Conservation (phyloP, 2,797 vertebrate genomes). For the Gadopsis bispinosus region DNA sequence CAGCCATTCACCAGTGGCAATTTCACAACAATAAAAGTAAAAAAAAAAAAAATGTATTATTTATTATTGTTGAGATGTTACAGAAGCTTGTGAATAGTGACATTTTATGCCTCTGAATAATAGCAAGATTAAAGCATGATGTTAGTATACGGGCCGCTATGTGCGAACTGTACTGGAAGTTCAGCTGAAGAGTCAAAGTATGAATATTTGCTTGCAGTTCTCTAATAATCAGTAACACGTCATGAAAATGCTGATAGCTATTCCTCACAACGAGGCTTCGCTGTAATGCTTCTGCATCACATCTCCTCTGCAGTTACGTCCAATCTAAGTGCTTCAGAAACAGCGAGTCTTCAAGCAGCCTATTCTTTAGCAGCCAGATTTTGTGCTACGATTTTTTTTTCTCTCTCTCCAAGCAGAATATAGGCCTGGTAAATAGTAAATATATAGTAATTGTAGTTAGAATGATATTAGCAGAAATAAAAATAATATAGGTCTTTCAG, state of each 20-base stretch:
- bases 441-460: background rate
- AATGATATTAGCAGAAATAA: background rate
- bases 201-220: constrained; percentile 16
- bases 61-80: constrained; percentile 33
- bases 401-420: background rate
- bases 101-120: constrained; percentile 16
- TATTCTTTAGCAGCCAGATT: background rate
- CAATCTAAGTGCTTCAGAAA: background rate
- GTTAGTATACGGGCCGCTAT: background rate
- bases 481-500: background rate
- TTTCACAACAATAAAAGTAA: constrained; percentile 27
- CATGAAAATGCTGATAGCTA: background rate
- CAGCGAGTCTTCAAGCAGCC: background rate
- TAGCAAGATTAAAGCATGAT: constrained; percentile 34
- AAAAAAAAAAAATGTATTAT: constrained; percentile 10
- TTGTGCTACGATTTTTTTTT: background rate
- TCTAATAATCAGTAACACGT: constrained; percentile 1
- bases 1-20: constrained; percentile 43
- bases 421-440: too few relatives aligned
- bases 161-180: constrained; percentile 3
- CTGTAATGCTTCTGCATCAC: background rate
- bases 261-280: background rate
- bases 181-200: background rate
- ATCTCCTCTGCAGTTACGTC: background rate
- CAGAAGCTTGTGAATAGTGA: constrained; percentile 9